Conservation (phyloP, 2,888 invertebrate genomes). For the Drosophila helvetica region DNA sequence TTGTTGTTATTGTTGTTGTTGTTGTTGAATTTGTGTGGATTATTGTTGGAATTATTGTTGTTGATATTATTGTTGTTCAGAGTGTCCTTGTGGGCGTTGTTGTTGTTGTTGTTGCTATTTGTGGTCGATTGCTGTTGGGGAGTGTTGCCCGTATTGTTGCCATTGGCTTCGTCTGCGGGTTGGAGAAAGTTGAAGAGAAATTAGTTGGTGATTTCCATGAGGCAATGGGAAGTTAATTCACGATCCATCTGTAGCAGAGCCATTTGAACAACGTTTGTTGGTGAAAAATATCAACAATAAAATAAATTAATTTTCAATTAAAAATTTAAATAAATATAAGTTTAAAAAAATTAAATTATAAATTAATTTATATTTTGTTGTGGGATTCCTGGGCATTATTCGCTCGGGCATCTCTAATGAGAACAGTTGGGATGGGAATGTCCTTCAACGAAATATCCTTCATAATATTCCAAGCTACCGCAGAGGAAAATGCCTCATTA, state of each 20-base stretch:
- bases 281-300: neutral
- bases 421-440: too few species aligned
- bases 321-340: neutral
- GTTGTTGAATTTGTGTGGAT: conserved; percentile 46
- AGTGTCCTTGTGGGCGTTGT: conserved; percentile 38
- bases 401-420: too few species aligned
- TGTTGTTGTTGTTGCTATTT: conserved; percentile 53
- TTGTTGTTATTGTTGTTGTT: conserved; percentile 48
- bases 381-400: too few species aligned
- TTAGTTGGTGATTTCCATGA: neutral
- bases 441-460: too few species aligned
- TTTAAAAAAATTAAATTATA: too few species aligned
- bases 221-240: neutral
- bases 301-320: too few species aligned
- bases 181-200: neutral
- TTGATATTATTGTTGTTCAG: conserved; percentile 33
- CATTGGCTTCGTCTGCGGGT: conserved; percentile 48
- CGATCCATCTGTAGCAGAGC: neutral
- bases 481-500: too few species aligned
- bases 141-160: conserved; percentile 35
- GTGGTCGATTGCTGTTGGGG: conserved; percentile 20
- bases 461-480: too few species aligned
- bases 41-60: conserved; percentile 41
- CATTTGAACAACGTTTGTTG: neutral
- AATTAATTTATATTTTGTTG: too few species aligned